Conservation (phyloP, 2,888 invertebrate genomes). For the Ophraella communa region DNA sequence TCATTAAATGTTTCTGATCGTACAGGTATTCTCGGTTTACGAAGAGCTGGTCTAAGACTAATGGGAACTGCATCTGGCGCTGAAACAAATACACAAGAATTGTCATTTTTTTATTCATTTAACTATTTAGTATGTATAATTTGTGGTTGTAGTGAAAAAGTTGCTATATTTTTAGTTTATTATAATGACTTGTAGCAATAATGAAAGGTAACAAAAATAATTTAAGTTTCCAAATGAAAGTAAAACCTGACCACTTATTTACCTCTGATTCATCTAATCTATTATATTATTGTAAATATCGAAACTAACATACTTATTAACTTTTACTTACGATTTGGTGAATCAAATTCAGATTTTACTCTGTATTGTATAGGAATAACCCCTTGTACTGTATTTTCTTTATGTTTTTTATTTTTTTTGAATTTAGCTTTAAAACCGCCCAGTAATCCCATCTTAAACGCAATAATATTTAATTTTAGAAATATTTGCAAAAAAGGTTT, state of each 20-base stretch:
- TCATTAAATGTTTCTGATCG: not conserved
- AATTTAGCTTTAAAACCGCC: constrained; percentile 49
- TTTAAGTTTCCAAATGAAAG: not conserved
- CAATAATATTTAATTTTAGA: too few relatives aligned
- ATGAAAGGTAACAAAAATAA: too few relatives aligned
- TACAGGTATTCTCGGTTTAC: not conserved
- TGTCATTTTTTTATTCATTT: not conserved
- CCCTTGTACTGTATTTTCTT: constrained; percentile 29
- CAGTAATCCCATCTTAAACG: constrained; percentile 51
- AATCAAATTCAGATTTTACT: constrained; percentile 44
- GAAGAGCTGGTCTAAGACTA: not conserved
- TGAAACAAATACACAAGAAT: not conserved
- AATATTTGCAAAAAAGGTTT: too few relatives aligned
- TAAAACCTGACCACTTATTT: too few relatives aligned
- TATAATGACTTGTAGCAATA: too few relatives aligned
- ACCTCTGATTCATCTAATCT: too few relatives aligned
- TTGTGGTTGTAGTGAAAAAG: too few relatives aligned
- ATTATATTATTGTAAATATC: not conserved
- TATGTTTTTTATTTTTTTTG: constrained; percentile 34
- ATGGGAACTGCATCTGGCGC: constrained; percentile 1
- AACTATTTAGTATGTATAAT: too few relatives aligned
- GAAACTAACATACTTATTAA: not conserved
- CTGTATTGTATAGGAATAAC: constrained; percentile 46
- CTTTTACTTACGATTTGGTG: constrained; percentile 4
- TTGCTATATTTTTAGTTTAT: too few relatives aligned